Conservation (phyloP, 1,140 invertebrate genomes). For the Acromyrmex charruanus region DNA sequence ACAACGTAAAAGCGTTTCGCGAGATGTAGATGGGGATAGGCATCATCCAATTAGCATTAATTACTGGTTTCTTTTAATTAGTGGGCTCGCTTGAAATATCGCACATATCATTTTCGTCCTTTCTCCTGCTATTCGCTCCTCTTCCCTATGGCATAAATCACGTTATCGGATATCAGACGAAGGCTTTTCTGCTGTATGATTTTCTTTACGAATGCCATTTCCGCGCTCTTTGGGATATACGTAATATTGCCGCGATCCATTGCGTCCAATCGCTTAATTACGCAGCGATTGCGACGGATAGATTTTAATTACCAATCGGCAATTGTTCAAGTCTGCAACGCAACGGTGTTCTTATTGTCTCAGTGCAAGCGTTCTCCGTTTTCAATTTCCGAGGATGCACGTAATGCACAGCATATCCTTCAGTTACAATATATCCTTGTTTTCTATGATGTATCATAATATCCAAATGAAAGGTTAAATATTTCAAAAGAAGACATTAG, state of each 20-base stretch:
- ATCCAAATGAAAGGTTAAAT: neutral
- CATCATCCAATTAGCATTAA: slow-evolving; percentile 54
- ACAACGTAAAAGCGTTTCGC: slow-evolving; percentile 10
- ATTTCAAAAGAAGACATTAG: neutral
- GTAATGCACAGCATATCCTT: neutral
- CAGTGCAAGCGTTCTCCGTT: neutral
- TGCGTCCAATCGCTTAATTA: slow-evolving; percentile 55
- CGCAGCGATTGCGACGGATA: slow-evolving; percentile 27
- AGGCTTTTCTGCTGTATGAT: slow-evolving; percentile 24
- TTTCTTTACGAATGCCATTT: slow-evolving; percentile 49
- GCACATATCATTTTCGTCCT: slow-evolving; percentile 35
- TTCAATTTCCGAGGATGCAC: slow-evolving; percentile 4
- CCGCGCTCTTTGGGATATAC: slow-evolving; percentile 39
- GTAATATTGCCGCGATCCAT: slow-evolving; percentile 33
- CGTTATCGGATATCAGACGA: slow-evolving; percentile 50
- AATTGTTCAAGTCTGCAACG: slow-evolving; percentile 14
- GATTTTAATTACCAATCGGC: slow-evolving; percentile 50
- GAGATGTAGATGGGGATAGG: neutral
- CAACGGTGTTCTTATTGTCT: slow-evolving; percentile 42
- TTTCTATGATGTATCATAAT: neutral
- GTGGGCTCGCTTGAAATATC: slow-evolving; percentile 47
- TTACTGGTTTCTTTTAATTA: slow-evolving; percentile 59
- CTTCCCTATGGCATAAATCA: neutral
- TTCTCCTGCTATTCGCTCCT: neutral
- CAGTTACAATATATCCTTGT: neutral